A percentile compares a stretch with the other conserved stretches of the same genome.
These are phyloP conservation scores for Pygoscelis adeliae DNA, from an alignment of 2,113 vertebrate genomes.

Conservation along the genomic window DNA sequence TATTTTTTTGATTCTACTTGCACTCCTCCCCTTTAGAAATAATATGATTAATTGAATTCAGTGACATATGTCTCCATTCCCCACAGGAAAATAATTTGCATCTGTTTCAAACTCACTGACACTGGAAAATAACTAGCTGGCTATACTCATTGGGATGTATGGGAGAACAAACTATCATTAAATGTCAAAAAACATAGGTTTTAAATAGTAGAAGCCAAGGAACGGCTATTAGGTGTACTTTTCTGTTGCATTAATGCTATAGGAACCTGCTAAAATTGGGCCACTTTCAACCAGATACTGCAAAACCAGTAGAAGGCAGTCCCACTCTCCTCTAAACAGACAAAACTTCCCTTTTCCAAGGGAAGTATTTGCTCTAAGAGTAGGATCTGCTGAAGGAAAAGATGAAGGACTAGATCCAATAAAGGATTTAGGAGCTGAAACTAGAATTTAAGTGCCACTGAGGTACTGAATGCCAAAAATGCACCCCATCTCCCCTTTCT, in stretches of 20 bases:
- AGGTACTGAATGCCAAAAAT: neutral
- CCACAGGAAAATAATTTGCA: neutral
- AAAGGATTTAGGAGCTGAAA: neutral
- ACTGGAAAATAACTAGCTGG: neutral
- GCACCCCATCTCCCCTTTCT: neutral
- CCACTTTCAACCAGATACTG: neutral
- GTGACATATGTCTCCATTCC: neutral
- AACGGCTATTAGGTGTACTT: neutral
- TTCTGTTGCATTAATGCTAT: neutral
- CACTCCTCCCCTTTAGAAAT: neutral
- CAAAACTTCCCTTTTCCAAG: no score
- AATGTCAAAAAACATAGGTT: constrained; percentile 7
- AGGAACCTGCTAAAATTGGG: neutral
- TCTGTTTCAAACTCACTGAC: neutral
- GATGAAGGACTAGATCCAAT: neutral
- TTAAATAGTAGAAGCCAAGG: neutral
- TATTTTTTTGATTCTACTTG: neutral
- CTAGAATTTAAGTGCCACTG: neutral
- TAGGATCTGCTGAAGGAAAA: neutral
- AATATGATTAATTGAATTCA: neutral
- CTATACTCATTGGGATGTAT: neutral
- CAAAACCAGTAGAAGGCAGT: neutral
- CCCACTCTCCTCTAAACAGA: neutral
- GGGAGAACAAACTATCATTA: neutral
- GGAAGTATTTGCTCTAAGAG: neutral